A percentile compares a stretch with the other conserved stretches of the same genome.
phyloP scores from a whole-genome alignment of 2,797 vertebrate species.

The Xiphophorus birchmanni region DNA sequence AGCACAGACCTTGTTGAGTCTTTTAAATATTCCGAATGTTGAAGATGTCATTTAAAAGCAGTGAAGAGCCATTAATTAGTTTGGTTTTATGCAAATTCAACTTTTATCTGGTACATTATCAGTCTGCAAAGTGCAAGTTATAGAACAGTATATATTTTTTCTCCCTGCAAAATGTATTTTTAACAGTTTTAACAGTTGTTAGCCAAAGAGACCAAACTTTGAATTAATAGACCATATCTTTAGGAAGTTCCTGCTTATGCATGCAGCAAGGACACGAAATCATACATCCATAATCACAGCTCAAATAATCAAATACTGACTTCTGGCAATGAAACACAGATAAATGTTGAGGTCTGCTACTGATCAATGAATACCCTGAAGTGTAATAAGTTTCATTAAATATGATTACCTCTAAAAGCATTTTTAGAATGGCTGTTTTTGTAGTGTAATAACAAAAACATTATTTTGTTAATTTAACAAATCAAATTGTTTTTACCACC shows the following conservation, averaged over 20 bases:
- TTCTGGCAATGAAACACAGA: background rate
- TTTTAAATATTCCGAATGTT: slow-evolving; percentile 18
- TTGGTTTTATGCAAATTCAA: slow-evolving; percentile 16
- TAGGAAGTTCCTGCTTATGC: background rate
- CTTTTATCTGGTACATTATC: slow-evolving; percentile 12
- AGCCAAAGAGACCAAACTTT: background rate
- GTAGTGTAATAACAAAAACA: background rate
- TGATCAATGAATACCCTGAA: background rate
- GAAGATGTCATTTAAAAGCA: slow-evolving; percentile 7
- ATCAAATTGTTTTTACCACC: background rate
- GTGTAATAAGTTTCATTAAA: background rate
- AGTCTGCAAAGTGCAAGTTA: background rate
- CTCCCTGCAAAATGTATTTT: background rate
- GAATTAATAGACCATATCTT: background rate
- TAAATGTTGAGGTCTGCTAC: background rate
- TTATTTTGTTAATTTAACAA: background rate
- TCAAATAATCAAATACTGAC: background rate
- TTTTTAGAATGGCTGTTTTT: background rate
- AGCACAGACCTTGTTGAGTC: background rate
- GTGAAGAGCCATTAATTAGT: slow-evolving; percentile 10
- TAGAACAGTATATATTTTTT: background rate
- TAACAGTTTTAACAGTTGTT: background rate
- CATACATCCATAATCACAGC: too few relatives aligned
- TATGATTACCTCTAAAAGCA: background rate
- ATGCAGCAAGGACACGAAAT: too few relatives aligned